Evolutionary conservation across 2,113 vertebrate genomes (phyloP), one percentile per base, ranked within the genome.

Genomic region (Semicossyphus pulcher): DNA sequence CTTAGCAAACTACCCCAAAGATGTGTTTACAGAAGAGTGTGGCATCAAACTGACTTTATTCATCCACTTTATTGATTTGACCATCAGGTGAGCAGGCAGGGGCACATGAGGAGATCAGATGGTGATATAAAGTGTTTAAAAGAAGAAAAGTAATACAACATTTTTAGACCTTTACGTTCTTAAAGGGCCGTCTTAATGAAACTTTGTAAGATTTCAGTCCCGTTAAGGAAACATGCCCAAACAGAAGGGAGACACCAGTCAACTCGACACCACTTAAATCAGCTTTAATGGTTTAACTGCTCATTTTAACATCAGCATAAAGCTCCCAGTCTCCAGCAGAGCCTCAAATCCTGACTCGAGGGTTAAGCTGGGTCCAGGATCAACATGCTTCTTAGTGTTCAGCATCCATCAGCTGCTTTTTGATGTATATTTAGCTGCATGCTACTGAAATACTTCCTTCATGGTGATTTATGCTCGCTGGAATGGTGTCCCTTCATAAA

Each of bases 371-470:
- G 72, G 75, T 82, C 68, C 77, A 63, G 83, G 81, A 90, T 91
- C 86, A 89, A 80, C 83, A 76, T 74, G 85, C 62, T 87, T 75
- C 85, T 86, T 68, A 79, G 72, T 87, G 83, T 88, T 81, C 87
- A 88, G 80, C 87, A 81, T 85, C 81, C 76, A 62, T 61, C 68
- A 79, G 76, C 83, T 85, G 64, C 73, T 78, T 88, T 90, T 81
- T 85, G 81, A 87, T 88, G 86, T 93, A 92, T 92, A 87, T 92
- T 91, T 92, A 93, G 88, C 69, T n/a, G n/a, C n/a, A 25, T 56
- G 80, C 61, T 77, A 58, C 72, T 80, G 53, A 90, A 83, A 81
- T 63, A 71, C 81, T 83, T 60, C 56, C 25, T 36, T 31, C 4
- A 59, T 74, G 83, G 85, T 83, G 72, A 78, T 78, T 83, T 56